Evolutionary conservation across 2,797 vertebrate species (phyloP).

Genomic region (Spondyliosoma cantharus): DNA sequence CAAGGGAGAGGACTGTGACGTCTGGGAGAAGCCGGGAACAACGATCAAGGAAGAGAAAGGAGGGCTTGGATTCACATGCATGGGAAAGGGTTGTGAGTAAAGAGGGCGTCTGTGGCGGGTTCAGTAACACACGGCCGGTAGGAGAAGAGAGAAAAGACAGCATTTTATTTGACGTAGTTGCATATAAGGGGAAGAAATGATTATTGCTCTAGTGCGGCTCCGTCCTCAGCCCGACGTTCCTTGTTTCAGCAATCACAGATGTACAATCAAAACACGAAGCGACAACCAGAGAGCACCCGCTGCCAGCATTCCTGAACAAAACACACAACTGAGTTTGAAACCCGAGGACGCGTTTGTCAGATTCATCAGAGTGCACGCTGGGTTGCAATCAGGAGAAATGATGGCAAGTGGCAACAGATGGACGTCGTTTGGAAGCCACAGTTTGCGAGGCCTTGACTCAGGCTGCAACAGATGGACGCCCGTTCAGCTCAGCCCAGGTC

Average conservation of each 20-base stretch:
- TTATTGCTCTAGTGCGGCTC: not conserved
- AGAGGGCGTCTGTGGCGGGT: constrained; percentile 67
- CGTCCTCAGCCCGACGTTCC: not conserved
- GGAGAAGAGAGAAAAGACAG: constrained; percentile 55
- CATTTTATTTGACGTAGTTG: constrained; percentile 20
- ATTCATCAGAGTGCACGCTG: constrained; percentile 47
- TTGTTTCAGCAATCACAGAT: constrained; percentile 16
- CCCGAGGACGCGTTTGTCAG: constrained; percentile 31
- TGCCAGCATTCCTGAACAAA: constrained; percentile 29
- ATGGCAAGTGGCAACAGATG: constrained; percentile 73
- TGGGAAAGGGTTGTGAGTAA: constrained; percentile 68
- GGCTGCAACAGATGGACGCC: constrained; percentile 70
- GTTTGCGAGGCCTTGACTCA: constrained; percentile 60
- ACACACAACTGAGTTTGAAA: constrained; percentile 28
- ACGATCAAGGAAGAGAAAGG: constrained; percentile 37
- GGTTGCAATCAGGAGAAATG: constrained; percentile 37
- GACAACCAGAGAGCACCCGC: constrained; percentile 41
- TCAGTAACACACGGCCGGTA: constrained; percentile 47
- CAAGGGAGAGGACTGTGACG: constrained; percentile 82
- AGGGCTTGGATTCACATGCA: constrained; percentile 68
- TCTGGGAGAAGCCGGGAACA: constrained; percentile 76
- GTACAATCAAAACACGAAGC: constrained; percentile 7
- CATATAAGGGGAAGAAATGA: not conserved
- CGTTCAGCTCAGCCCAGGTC: constrained; percentile 44
- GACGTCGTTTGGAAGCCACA: constrained; percentile 57